These are phyloP conservation scores for Napeogenes inachia DNA, from an alignment of 2,888 invertebrate genomes.

Conservation along the genomic window DNA sequence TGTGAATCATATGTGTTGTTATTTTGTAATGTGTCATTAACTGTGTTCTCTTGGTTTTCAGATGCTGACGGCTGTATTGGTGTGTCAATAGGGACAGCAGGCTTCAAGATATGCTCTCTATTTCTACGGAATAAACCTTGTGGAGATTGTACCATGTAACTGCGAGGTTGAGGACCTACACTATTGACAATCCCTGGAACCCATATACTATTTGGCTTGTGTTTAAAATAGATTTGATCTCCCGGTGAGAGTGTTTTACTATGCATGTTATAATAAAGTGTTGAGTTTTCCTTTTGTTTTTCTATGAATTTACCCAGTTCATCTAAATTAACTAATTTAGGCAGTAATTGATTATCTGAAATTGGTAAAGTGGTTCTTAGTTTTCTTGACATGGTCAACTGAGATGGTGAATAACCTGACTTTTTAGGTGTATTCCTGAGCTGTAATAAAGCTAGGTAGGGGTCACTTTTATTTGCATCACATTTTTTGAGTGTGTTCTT, in stretches of 20 bases:
- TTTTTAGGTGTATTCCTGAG: constrained; percentile 5
- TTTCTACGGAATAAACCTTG: too few species aligned
- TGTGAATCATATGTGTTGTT: too few species aligned
- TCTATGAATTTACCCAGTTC: not conserved
- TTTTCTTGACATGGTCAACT: not conserved
- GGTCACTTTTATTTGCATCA: not conserved
- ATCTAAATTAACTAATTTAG: not conserved
- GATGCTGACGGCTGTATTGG: too few species aligned
- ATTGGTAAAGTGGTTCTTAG: not conserved
- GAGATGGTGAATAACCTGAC: not conserved
- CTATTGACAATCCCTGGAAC: too few species aligned
- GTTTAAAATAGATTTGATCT: constrained; percentile 2
- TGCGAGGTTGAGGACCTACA: too few species aligned
- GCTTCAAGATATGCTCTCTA: too few species aligned
- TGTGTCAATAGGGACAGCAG: too few species aligned
- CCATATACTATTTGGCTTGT: not conserved
- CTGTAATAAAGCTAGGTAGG: not conserved
- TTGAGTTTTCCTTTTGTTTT: not conserved
- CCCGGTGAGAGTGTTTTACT: not conserved
- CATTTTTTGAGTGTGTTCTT: constrained; percentile 5
- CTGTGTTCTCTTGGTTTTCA: too few species aligned
- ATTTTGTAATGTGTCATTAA: too few species aligned
- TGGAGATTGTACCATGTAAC: too few species aligned
- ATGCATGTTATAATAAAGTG: constrained; percentile 3
- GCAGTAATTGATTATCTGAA: not conserved